Base-by-base conservation (phyloP, 2,113 vertebrate species). In the Danionella cerebrum region DNA sequence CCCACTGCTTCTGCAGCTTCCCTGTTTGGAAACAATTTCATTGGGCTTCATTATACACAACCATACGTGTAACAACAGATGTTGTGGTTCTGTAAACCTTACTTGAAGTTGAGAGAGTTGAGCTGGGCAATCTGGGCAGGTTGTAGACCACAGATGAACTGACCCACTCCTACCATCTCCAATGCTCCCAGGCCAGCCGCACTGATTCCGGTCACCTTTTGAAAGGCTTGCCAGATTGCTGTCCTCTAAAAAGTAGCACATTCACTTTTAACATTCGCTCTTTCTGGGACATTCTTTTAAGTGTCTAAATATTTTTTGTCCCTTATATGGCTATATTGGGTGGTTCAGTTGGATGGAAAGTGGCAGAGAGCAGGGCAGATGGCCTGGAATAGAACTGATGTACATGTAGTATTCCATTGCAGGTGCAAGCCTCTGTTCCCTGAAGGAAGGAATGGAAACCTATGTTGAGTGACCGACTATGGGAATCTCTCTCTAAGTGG, bases 111-210 rank as follows among this genome's bases (percentile, higher is more conserved):
- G 1, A 50, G 38, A 2, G 24, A 2, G 60, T 45, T 53, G 55
- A 89, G 76, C 59, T 80, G 74, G 3, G n/a, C 1, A 8, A 77
- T 71, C 69, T 88, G 79, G 0, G 13, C 11, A 18, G 76, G 8
- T 60, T 52, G 78, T 4, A 88, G 70, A 21, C 86, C 88, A 66
- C 85, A 88, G 58, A 89, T 77, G 67, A 88, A 86, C 51, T 60
- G 70, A 60, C 76, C 65, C 65, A 89, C 68, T 6, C 68, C 63
- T 0, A 77, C 69, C 55, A 88, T 76, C 7, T 85, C 79, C 18
- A 75, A 3, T 3, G 63, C 69, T 10, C 33, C 67, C 24, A 89
- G 76, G 21, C 48, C 31, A 50, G 53, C 0, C 0, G 36, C 69
- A 4, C 33, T 77, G 62, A 81, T 48, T 22, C 66, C 72, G 65